phyloP scores from a whole-genome alignment of 2,113 vertebrate genomes.

The Colinus virginianus region DNA sequence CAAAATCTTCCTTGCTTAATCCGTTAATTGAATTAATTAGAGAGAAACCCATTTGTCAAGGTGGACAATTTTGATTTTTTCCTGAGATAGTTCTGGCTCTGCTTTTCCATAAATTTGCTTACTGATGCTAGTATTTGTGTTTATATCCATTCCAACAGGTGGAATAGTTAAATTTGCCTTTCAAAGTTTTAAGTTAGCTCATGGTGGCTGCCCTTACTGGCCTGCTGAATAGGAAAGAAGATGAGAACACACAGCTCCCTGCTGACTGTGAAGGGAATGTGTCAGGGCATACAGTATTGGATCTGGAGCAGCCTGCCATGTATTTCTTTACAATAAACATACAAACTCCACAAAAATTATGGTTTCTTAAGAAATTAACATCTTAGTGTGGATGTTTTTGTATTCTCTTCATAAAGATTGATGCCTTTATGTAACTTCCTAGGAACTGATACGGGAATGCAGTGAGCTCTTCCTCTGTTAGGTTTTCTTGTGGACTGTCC shows the following conservation, averaged over 20 bases:
- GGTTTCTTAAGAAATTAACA: not conserved
- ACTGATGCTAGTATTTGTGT: not conserved
- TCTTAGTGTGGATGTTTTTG: not conserved
- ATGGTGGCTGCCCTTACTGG: not conserved
- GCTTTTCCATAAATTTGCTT: not conserved
- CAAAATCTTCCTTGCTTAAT: not conserved
- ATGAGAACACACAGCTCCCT: conserved; percentile 12
- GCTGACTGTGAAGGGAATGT: conserved; percentile 12
- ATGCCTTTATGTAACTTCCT: conserved; percentile 9
- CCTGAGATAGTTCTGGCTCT: not conserved
- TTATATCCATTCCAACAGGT: not conserved
- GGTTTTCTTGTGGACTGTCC: conserved; percentile 21
- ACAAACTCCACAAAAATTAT: not conserved
- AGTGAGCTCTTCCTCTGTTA: not conserved
- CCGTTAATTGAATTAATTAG: not conserved
- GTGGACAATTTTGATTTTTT: not conserved
- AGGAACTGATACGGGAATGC: not conserved
- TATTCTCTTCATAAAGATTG: not conserved
- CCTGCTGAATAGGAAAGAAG: not conserved
- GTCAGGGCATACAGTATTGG: not conserved
- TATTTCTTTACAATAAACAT: not conserved
- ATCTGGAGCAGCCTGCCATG: not conserved
- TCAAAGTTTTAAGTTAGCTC: not conserved
- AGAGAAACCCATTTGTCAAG: not conserved
- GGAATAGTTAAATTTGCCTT: not conserved